A percentile compares a stretch with the other conserved stretches of the same genome.
phyloP scores from a whole-genome alignment of 2,888 invertebrate genomes.

The Melangyna quadrimaculata region DNA sequence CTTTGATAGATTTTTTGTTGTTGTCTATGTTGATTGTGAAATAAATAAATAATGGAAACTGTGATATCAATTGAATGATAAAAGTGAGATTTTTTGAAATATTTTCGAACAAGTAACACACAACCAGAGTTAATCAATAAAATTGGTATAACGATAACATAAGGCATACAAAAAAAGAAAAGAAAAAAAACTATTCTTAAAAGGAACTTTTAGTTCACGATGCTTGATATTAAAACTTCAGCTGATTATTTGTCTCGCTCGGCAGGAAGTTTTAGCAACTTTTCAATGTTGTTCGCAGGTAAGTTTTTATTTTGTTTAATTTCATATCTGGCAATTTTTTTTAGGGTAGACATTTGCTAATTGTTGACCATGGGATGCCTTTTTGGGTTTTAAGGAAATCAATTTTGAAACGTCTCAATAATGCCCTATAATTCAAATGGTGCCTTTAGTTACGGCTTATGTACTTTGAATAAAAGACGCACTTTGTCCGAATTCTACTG shows the following conservation, averaged over 20 bases:
- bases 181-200: slow-evolving; percentile 22
- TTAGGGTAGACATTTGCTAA: too few relatives aligned
- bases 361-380: too few relatives aligned
- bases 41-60: slow-evolving; percentile 48
- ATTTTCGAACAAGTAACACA: not conserved
- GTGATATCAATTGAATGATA: slow-evolving; percentile 54
- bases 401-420: too few relatives aligned
- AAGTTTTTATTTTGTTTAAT: slow-evolving; percentile 76
- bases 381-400: too few relatives aligned
- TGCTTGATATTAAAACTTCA: slow-evolving; percentile 96
- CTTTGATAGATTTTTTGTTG: not conserved
- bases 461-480: too few relatives aligned
- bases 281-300: slow-evolving; percentile 97
- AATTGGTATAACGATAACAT: not conserved
- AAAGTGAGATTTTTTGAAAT: not conserved
- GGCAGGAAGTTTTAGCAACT: slow-evolving; percentile 93
- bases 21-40: slow-evolving; percentile 13
- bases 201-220: slow-evolving; percentile 79
- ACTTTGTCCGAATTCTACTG: too few relatives aligned
- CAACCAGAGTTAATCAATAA: not conserved
- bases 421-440: too few relatives aligned
- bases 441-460: too few relatives aligned
- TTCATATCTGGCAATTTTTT: too few relatives aligned
- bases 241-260: slow-evolving; percentile 95
- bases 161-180: not conserved